A percentile compares a stretch with the other conserved stretches of the same genome.
These are phyloP conservation scores for Coptotermes formosanus DNA, from an alignment of 1,140 invertebrate genomes.

Conservation along the genomic window DNA sequence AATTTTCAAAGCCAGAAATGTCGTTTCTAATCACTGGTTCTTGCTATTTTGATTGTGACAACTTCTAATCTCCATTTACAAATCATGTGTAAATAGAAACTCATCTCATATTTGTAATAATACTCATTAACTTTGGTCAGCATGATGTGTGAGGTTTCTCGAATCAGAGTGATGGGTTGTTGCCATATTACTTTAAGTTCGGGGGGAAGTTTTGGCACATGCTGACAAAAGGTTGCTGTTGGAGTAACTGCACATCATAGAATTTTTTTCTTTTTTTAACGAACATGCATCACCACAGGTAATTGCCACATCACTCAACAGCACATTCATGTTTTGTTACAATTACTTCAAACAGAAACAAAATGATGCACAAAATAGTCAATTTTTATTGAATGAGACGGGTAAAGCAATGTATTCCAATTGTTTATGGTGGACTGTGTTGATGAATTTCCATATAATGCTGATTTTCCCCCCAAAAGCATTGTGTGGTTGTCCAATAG, in stretches of 20 bases:
- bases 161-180: neutral
- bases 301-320: neutral
- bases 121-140: neutral
- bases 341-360: neutral
- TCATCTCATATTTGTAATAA: neutral
- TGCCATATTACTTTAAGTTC: neutral
- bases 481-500: neutral
- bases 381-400: conserved; percentile 12
- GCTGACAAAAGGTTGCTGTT: neutral
- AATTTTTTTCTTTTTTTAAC: neutral
- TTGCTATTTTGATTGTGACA: neutral
- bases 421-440: neutral
- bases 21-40: neutral
- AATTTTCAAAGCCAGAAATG: neutral
- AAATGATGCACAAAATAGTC: conserved; percentile 7
- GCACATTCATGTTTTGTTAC: neutral
- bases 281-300: neutral
- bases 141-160: neutral
- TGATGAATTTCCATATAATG: neutral
- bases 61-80: neutral
- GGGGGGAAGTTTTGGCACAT: neutral
- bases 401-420: neutral
- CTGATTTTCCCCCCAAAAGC: neutral
- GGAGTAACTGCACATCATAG: neutral
- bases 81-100: neutral